Evolutionary conservation across 2,113 vertebrate species (phyloP).

Genomic region (Thryonomys swinderianus): DNA sequence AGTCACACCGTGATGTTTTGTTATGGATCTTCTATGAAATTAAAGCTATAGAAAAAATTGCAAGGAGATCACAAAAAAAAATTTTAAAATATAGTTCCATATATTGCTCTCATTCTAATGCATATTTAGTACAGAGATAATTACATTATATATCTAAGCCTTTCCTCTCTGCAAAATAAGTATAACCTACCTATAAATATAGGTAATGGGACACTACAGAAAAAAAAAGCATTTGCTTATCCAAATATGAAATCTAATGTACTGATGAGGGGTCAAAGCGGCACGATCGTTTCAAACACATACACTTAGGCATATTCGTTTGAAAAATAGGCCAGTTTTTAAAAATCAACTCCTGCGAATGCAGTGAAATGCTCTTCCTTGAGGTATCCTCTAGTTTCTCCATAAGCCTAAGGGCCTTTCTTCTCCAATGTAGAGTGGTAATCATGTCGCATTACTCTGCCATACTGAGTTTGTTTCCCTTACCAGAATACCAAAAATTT

Average conservation of each 20-base stretch:
- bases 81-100: slow-evolving; percentile 64
- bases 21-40: slow-evolving; percentile 32
- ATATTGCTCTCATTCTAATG: slow-evolving; percentile 46
- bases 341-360: not conserved
- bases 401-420: not conserved
- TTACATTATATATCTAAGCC: not conserved
- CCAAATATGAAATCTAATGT: not conserved
- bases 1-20: not conserved
- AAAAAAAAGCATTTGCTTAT: not conserved
- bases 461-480: not conserved
- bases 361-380: not conserved
- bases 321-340: not conserved
- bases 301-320: not conserved
- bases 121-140: not conserved
- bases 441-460: not conserved
- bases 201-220: not conserved
- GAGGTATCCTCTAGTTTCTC: not conserved
- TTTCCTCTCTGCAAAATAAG: not conserved
- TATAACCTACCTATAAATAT: not conserved
- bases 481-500: not conserved
- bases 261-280: not conserved
- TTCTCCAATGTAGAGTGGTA: fast-evolving
- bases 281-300: not conserved
- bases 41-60: slow-evolving; percentile 71
- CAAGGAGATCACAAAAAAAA: slow-evolving; percentile 58